Base-by-base conservation (phyloP, 2,113 vertebrate species). In the Illadopsis cleaveri region DNA sequence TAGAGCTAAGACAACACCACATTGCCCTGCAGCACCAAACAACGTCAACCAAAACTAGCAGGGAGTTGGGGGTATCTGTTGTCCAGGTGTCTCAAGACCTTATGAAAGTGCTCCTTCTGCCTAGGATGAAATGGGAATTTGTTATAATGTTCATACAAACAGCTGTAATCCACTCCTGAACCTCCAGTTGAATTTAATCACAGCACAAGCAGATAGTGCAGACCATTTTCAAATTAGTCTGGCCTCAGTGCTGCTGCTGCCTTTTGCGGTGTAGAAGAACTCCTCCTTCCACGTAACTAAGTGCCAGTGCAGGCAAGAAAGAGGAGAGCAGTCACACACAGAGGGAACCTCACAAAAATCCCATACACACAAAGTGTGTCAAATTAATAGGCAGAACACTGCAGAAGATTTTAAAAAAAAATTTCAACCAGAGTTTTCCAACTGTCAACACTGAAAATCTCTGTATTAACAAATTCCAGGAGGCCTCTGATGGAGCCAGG, bases 261-360 rank as follows among this genome's bases (percentile, higher is more conserved):
- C 19, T 62, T 76, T 20, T 31, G 17, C 9, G 5, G 25, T 1
- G 3, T 22, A 20, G 38, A 94, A 79, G 66, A 86, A 54, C 19
- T 24, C 16, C 38, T 51, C 47, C 48, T 71, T 45, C 38, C 35
- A 20, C 0, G 0, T 12, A 38, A 48, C 7, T 1, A 30, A 31
- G 45, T 11, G 33, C 8, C 25, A 40, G 28, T 2, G 20, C 28
- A 71, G 25, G n/a, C 47, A 80, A 58, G 42, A 71, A 79, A 86
- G 15, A 72, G 10, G 6, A 73, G 3, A 71, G 37, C 40, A 70
- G 45, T 8, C 56, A 50, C 42, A 60, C 42, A 9, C 0, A 70
- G 10, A 16, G 15, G 9, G 15, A 73, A 38, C 15, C 28, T n/a
- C 22, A 54, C 48, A 64, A n/a, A 37, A 72, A 70, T 16, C 15